Evolutionary conservation across 1,140 invertebrate genomes (phyloP), one percentile per base, ranked within the genome.

Genomic region (Centruroides vittatus): DNA sequence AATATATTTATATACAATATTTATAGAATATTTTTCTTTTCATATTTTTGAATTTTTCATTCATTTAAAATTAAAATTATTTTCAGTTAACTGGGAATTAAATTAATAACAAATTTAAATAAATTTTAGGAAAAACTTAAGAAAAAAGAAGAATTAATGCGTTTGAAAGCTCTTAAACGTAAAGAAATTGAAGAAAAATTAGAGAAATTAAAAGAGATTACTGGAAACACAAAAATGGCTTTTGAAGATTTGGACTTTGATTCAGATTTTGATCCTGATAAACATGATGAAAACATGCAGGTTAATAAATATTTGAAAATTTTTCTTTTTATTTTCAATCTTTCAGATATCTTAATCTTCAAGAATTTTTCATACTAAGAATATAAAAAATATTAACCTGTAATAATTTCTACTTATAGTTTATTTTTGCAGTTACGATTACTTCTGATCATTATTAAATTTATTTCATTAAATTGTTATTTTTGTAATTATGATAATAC

Each of bases 181-280:
- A 86, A 89, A 73, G 93, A 98, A 76, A 93, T 97, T 61, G 78
- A 88, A 70, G 84, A 91, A 61, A 94, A 93, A 74, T 83, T 98
- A 54, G 79, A 84, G 48, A 85, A 88, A 73, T 74, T 98, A 5
- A 89, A 89, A 76, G 82, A 89, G 71, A 84, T 95, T n/a, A 90
- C 91, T 48, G 93, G 92, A 48, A 87, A 86, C 71, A 68, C 73
- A 35, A 46, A 65, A 57, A 55, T 80, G 59, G 73, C 78, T 12
- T 81, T 86, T 65, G 74, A 80, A 61, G 69, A 71, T 65, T 48
- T 70, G 13, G 75, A 78, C 60, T 59, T 77, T 0, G 72, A 76
- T 48, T 85, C 81, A n/a, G 93, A 98, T 70, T 98, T 97, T 75
- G 90, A 98, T 78, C 91, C 93, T 0, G 82, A 82, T 35, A 84